Conservation (phyloP, 2,113 vertebrate genomes). For the Herpailurus yagouaroundi region DNA sequence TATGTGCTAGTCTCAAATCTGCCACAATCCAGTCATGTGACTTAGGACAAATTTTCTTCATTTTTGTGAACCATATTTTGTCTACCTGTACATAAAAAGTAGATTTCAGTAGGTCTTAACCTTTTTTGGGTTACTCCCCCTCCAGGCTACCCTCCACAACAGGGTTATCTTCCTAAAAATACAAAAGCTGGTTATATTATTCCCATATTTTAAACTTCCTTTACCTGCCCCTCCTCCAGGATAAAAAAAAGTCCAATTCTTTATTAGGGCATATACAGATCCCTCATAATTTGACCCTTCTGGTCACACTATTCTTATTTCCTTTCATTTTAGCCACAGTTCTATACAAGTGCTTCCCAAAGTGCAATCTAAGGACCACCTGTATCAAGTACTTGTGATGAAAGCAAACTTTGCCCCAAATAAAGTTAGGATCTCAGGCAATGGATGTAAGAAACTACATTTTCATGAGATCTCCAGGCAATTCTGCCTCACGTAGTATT, state of each 20-base stretch:
- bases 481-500: background rate
- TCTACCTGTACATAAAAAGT: background rate
- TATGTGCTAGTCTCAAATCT: background rate
- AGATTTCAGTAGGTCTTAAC: background rate
- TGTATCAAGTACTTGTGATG: background rate
- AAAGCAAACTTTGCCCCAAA: conserved; percentile 3
- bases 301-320: background rate
- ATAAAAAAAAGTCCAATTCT: conserved; percentile 34
- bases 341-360: background rate
- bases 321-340: background rate
- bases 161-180: conserved; percentile 6
- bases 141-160: background rate
- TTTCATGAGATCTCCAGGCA: background rate
- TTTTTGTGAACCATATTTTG: background rate
- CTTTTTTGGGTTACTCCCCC: background rate
- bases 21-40: background rate
- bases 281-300: conserved; percentile 12
- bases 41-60: background rate
- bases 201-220: background rate
- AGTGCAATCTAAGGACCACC: background rate
- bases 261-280: background rate
- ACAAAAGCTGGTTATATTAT: background rate
- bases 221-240: background rate
- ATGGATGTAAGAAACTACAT: background rate
- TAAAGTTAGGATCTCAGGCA: background rate